Percentiles rank a stretch among this genome's conserved stretches.
These are phyloP conservation scores for Temnothorax nylanderi DNA, from an alignment of 1,140 invertebrate species.

Conservation along the genomic window DNA sequence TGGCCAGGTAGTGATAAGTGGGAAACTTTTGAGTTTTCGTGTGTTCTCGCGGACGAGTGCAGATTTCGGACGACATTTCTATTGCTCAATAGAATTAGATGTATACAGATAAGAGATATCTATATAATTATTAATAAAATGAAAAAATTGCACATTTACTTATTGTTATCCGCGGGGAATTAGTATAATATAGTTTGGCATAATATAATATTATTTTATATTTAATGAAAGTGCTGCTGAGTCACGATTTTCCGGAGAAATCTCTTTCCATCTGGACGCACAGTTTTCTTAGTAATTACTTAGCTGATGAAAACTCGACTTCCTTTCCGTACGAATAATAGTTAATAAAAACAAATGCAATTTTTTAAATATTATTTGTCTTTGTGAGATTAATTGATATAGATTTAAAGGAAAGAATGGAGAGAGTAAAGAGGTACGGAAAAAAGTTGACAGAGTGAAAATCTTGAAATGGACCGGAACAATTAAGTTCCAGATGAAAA, in stretches of 20 bases:
- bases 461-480: conserved; percentile 47
- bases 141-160: not conserved
- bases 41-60: not conserved
- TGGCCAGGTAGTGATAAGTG: conserved; percentile 52
- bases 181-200: not conserved
- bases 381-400: not conserved
- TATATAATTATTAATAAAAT: not conserved
- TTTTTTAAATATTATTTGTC: not conserved
- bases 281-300: conserved; percentile 19
- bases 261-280: conserved; percentile 45
- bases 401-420: not conserved
- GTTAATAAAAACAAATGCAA: not conserved
- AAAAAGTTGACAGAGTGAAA: conserved; percentile 51
- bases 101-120: not conserved
- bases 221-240: conserved; percentile 15
- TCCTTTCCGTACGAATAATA: not conserved
- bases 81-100: conserved; percentile 7
- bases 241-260: conserved; percentile 20
- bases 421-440: not conserved
- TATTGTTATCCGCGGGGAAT: not conserved
- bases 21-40: conserved; percentile 32
- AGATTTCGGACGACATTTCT: not conserved
- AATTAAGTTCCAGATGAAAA: conserved; percentile 68
- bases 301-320: not conserved
- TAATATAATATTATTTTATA: not conserved